Base-by-base conservation (phyloP, 2,888 invertebrate genomes). In the Alcis repandata region DNA sequence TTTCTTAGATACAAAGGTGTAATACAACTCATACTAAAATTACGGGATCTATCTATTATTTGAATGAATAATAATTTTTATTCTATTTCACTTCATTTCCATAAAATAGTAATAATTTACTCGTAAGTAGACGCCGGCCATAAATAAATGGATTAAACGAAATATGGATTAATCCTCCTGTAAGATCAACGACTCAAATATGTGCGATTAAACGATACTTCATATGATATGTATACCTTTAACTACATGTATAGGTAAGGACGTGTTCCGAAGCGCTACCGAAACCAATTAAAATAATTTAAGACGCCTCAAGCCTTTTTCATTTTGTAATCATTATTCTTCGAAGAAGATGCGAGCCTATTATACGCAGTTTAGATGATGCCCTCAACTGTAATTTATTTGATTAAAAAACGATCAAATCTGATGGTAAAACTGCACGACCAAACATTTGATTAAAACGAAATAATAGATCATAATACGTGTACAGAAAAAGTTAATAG, bases 221-320 rank as follows among this genome's bases (percentile, higher is more conserved):
- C 58, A 57, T 59, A 46, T 8, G 17, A 41, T 17, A 58, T 33
- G 41, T 36, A 69, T 76, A 75, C 69, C 13, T 10, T 4, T 6
- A 10, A 38, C 49, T 27, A 71, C 80, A 77, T 82, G 79, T 82
- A 82, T 80, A 73, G 75, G 79, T 84, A 82, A 82, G 82, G 77
- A 84, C 79, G 75, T 79, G 76, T 76, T 78, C 82, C 82, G 76
- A 84, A 83, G 81, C 85, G 93, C 94, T 94, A 94, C 94, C 91
- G 93, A 88, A 92, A 89, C 92, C 93, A 94, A 94, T 94, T 94
- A 93, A 93, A 93, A 93, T 93, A 93, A 94, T 93, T 92, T 89
- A 91, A 91, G 88, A 90, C 82, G 91, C 92, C 88, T 80, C 83
- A 73, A 84, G 91, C 87, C 84, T 91, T 92, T 90, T 91, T 91